Evolutionary conservation across 2,888 invertebrate species (phyloP).

Genomic region (Neuroscelio doddi): DNA sequence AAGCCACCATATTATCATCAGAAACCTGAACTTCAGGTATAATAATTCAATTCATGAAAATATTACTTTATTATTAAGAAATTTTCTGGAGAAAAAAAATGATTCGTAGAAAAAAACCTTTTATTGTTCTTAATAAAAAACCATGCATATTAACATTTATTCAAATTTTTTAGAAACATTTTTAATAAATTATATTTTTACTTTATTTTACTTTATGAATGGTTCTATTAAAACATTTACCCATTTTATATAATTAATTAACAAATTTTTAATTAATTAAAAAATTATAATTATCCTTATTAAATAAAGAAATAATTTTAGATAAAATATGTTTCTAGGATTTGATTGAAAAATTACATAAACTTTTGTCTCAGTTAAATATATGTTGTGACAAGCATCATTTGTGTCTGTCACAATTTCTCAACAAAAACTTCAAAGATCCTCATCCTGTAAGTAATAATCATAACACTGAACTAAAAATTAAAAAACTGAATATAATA

Average conservation of each 20-base stretch:
- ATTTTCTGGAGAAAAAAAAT: no score
- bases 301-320: not conserved
- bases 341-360: conserved; percentile 59
- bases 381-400: conserved; percentile 58
- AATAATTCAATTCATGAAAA: conserved; percentile 58
- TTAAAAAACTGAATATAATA: no score
- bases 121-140: no score
- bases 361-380: conserved; percentile 60
- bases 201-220: no score
- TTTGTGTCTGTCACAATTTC: conserved; percentile 64
- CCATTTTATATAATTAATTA: no score
- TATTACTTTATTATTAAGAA: no score
- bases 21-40: conserved; percentile 70
- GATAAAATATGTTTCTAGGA: no score
- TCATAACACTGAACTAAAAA: conserved; percentile 1
- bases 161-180: no score
- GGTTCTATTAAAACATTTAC: no score
- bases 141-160: no score
- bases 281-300: not conserved
- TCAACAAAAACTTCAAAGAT: conserved; percentile 63
- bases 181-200: no score
- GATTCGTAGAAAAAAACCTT: no score
- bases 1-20: conserved; percentile 77
- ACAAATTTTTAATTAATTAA: conserved; percentile 13
- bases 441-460: conserved; percentile 59